These are phyloP conservation scores for Solenodon paradoxus DNA, from an alignment of 2,113 vertebrate species.

Conservation along the genomic window DNA sequence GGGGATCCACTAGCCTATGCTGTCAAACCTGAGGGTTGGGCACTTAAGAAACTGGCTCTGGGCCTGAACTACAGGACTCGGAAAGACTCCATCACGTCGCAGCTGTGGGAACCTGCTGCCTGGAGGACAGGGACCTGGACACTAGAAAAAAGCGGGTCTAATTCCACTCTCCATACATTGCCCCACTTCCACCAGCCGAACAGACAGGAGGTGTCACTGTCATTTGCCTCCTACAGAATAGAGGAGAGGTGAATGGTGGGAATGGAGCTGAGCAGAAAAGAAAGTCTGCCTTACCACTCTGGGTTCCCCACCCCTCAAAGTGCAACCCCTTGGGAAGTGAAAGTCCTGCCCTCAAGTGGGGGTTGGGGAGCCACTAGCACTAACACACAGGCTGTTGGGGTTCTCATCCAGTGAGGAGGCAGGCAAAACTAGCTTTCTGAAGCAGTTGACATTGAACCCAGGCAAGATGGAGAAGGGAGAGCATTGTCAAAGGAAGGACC, in stretches of 20 bases:
- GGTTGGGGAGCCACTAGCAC: rapidly evolving
- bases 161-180: no score
- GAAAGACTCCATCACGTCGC: neutral
- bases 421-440: neutral
- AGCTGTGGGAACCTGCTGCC: rapidly evolving
- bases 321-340: no score
- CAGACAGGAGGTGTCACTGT: neutral
- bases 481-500: neutral
- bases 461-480: neutral
- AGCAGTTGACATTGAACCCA: neutral
- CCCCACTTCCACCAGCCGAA: no score
- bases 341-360: no score
- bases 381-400: neutral
- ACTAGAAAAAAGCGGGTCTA: rapidly evolving
- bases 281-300: rapidly evolving
- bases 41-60: neutral
- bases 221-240: neutral
- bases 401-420: no score
- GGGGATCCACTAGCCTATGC: rapidly evolving
- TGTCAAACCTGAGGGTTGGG: neutral
- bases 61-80: rapidly evolving
- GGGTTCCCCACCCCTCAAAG: rapidly evolving
- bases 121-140: no score
- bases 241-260: neutral
- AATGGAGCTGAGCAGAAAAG: neutral